Base-by-base conservation (phyloP, 2,113 vertebrate species). In the Rhabdornis inornatus region DNA sequence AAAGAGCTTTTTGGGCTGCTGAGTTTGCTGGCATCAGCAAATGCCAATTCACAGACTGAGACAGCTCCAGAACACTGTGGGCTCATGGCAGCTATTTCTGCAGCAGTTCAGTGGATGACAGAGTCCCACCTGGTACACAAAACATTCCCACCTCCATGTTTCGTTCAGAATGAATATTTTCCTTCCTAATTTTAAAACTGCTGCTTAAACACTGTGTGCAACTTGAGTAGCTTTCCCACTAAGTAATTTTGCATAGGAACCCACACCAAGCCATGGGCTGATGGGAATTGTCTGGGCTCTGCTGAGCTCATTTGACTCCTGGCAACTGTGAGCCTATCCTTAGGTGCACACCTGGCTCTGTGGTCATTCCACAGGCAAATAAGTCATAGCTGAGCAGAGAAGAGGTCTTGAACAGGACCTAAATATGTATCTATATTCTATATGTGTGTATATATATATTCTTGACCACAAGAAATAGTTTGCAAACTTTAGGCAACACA, bases 21-120 rank as follows among this genome's bases (percentile, higher is more conserved):
- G 89, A 90, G 86, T 80, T 81, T 85, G 57, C 86, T 92, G 87
- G 64, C 93, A 94, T 79, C 90, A 93, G 78, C 91, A 88, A 89
- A 80, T 28, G 53, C 52, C 5, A 1, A 10, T 53, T 86, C 68
- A 35, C 19, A 91, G 76, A 39, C n/a, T 0, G 5, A 63, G 72
- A 69, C 19, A 57, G 80, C 50, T 91, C 85, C 90, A 89, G 91
- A 83, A 37, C 0, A 1, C 80, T 57, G 60, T 7, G 40, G 64
- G 90, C 65, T 86, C 79, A 64, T 60, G 68, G 90, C 79, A 94
- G 88, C 49, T 71, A 21, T 65, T 87, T 89, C 93, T 91, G 63
- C 53, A 37, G n/a, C 56, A 33, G 37, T 76, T 57, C 50, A 40
- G 23, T 1, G 3, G 21, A 49, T 44, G 19, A 64, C 0, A 28